phyloP scores from a whole-genome alignment of 2,113 vertebrate species.

The Circaetus cinerascens region DNA sequence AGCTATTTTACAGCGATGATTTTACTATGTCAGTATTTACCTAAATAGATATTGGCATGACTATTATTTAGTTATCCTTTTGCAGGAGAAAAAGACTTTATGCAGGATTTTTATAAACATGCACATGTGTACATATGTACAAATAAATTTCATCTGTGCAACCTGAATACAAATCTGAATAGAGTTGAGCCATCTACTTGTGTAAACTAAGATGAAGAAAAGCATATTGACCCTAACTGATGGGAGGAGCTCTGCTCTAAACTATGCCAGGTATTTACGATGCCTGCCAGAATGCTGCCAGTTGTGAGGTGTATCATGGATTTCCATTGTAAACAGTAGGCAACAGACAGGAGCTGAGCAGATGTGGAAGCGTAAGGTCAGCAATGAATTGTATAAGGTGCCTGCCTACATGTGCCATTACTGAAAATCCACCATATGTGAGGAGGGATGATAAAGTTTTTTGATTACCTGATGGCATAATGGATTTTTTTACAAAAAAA shows the following conservation, averaged over 20 bases:
- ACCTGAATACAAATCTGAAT: neutral
- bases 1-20: neutral
- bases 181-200: neutral
- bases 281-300: neutral
- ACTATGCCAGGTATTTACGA: neutral
- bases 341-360: neutral
- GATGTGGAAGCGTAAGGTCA: neutral
- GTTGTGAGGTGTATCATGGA: neutral
- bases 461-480: neutral
- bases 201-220: neutral
- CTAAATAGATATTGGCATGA: neutral
- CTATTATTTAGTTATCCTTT: neutral
- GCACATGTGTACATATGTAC: accelerated
- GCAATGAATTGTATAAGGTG: neutral
- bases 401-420: neutral
- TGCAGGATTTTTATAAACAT: neutral
- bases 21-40: neutral
- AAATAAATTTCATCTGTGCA: neutral
- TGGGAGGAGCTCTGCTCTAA: neutral
- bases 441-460: neutral
- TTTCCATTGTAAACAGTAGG: neutral
- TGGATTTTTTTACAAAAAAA: neutral
- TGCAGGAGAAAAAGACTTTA: neutral
- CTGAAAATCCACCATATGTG: neutral
- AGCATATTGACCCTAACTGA: neutral